Base-by-base conservation (phyloP, 1,140 invertebrate species). In the Ceratina japonica region DNA sequence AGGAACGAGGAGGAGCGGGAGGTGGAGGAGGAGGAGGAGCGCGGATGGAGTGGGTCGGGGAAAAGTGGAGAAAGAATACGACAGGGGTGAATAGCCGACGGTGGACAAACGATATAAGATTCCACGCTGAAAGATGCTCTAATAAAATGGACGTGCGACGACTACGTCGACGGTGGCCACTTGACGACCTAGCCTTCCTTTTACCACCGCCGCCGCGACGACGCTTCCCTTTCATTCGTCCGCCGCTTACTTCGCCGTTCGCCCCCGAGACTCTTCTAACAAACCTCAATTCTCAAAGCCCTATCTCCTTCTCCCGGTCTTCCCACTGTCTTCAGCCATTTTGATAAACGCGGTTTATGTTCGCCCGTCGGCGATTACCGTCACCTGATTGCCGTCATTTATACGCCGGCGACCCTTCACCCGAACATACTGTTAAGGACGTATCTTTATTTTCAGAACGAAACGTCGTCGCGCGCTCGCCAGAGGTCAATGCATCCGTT, bases 91-190 rank as follows among this genome's bases (percentile, higher is more conserved):
- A 90, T 89, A 79, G 87, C 79, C 78, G 83, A 76, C 77, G 79
- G 86, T 84, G 86, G 86, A 90, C 86, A 89, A 89, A 87, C 86
- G 87, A 90, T 90, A 89, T 89, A 89, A 88, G 86, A 89, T 88
- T 89, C 87, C 76, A 24, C 66, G 85, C 65, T 85, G 88, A 91
- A 89, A 89, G 87, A 88, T 87, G 84, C 78, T 87, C 85, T 90
- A 89, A 90, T 90, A 90, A 89, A 89, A 90, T 86, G 86, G 85
- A 89, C 77, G 77, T 79, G 77, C 71, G 77, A 79, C 70, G 70
- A 79, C 62, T 79, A 75, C 75, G 72, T 68, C 73, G 70, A 58
- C 64, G 71, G 70, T 82, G 70, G 84, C 86, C 88, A 88, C 86
- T 88, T 90, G 88, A 88, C 89, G 89, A 89, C 87, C 79, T 80